These are phyloP conservation scores for Hermaeophaga mercurialis DNA, from an alignment of 2,888 invertebrate genomes.

Conservation along the genomic window DNA sequence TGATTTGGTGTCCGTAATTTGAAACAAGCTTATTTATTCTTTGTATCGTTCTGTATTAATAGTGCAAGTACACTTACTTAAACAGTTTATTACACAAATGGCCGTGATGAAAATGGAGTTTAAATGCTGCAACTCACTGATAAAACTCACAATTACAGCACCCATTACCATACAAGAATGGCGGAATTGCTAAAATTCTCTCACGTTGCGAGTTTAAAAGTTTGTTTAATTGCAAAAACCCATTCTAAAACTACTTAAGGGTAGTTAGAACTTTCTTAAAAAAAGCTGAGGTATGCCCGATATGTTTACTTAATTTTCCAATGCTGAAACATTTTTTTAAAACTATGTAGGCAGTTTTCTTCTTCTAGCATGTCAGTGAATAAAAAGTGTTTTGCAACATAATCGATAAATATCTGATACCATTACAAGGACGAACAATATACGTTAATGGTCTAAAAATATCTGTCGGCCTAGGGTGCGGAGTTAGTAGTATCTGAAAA, in stretches of 20 bases:
- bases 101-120: conserved; percentile 31
- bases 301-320: not conserved
- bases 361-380: no score
- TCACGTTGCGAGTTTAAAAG: conserved; percentile 11
- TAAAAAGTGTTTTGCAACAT: no score
- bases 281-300: not conserved
- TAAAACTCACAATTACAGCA: conserved; percentile 36
- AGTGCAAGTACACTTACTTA: conserved; percentile 12
- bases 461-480: not conserved
- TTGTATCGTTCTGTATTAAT: no score
- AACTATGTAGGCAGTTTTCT: no score
- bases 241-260: not conserved
- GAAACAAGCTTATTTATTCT: no score
- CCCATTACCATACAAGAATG: conserved; percentile 32
- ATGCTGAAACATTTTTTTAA: no score
- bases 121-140: conserved; percentile 36
- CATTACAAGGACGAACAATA: not conserved
- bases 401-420: not conserved
- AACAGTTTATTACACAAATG: conserved; percentile 29
- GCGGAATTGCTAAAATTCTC: conserved; percentile 4
- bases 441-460: conserved; percentile 1
- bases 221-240: conserved; percentile 4
- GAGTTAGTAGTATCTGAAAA: no score
- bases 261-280: no score
- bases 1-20: no score